phyloP scores from a whole-genome alignment of 2,113 vertebrate genomes.

The Erythrocebus patas region DNA sequence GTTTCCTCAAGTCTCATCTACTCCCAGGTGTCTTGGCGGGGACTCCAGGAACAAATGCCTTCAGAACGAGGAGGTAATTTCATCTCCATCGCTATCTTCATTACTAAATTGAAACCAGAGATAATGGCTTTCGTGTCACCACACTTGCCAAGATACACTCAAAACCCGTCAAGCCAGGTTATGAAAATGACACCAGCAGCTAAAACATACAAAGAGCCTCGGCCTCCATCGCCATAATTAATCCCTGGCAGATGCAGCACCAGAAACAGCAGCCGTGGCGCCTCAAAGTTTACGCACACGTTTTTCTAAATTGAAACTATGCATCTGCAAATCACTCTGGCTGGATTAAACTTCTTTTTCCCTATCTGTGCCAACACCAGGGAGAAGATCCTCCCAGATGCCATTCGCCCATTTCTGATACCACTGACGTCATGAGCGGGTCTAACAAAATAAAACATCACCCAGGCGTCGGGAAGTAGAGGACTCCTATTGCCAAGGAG shows the following conservation, averaged over 20 bases:
- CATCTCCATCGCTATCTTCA: background rate
- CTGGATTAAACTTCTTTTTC: background rate
- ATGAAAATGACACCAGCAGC: background rate
- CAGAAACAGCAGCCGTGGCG: background rate
- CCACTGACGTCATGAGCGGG: background rate
- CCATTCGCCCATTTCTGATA: background rate
- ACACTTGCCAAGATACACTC: background rate
- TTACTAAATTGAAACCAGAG: background rate
- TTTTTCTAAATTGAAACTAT: background rate
- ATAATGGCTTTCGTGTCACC: background rate
- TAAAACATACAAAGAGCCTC: background rate
- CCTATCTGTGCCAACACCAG: background rate
- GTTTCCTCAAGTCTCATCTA: background rate
- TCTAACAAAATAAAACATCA: background rate
- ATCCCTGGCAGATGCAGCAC: fast-evolving
- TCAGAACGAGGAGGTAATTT: background rate
- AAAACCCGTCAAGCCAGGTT: background rate
- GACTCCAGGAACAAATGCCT: background rate
- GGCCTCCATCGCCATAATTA: background rate
- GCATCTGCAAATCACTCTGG: background rate
- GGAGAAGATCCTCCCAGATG: background rate
- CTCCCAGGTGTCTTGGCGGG: background rate
- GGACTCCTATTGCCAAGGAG: background rate
- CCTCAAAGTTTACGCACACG: background rate
- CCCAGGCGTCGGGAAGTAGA: no score